phyloP scores from a whole-genome alignment of 2,888 invertebrate species.

The Habrosyne pyritoides region DNA sequence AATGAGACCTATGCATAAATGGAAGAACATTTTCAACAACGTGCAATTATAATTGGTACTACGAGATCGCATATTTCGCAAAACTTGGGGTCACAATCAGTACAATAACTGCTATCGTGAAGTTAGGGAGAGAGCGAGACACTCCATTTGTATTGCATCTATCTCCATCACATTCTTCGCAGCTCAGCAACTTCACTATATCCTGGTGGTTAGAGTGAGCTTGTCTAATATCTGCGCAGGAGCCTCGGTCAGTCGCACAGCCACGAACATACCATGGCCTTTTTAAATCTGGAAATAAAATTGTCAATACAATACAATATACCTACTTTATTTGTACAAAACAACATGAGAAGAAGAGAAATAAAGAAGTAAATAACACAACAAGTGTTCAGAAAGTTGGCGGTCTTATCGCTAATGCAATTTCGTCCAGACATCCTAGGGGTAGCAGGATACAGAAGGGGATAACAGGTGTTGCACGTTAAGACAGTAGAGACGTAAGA shows the following conservation, averaged over 20 bases:
- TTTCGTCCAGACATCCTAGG: no score
- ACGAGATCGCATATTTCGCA: slow-evolving; percentile 55
- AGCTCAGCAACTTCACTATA: slow-evolving; percentile 48
- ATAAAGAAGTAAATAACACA: no score
- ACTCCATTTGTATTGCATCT: slow-evolving; percentile 55
- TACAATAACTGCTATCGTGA: slow-evolving; percentile 47
- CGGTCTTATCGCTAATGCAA: no score
- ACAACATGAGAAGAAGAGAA: no score
- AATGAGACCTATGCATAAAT: slow-evolving; percentile 20
- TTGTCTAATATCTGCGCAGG: slow-evolving; percentile 56
- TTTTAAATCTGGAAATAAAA: slow-evolving; percentile 50
- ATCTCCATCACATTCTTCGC: slow-evolving; percentile 63
- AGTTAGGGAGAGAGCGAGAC: slow-evolving; percentile 43
- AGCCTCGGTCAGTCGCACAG: slow-evolving; percentile 62
- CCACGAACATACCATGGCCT: slow-evolving; percentile 60
- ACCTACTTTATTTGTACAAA: no score
- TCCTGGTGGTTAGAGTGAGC: slow-evolving; percentile 40
- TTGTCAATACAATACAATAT: no score
- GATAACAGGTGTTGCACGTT: no score
- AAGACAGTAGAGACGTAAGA: no score
- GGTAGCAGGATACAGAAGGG: no score
- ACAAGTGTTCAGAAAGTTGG: no score
- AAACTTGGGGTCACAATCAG: slow-evolving; percentile 56
- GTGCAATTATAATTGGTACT: slow-evolving; percentile 7
- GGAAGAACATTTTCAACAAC: no score